Base-by-base conservation (phyloP, 2,888 invertebrate genomes). In the Anaspis maculata region DNA sequence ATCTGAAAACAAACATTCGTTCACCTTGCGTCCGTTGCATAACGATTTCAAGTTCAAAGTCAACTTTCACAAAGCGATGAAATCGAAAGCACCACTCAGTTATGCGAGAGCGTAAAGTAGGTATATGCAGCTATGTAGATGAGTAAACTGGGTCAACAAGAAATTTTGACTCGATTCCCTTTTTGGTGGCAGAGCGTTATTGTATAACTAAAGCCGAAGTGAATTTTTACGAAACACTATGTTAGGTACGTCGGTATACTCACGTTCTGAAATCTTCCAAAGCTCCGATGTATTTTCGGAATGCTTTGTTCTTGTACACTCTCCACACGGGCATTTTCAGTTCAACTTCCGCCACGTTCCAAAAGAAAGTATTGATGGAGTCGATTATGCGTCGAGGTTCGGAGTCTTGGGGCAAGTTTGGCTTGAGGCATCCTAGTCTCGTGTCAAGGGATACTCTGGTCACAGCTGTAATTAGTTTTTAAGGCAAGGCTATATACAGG, bases 401-500 rank as follows among this genome's bases (percentile, higher is more conserved):
- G 27, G 80, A 76, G 46, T 56, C 45, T 32, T 49, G 45, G 6
- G 56, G 37, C 13, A 70, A 51, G 45, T 68, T 60, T 10, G 73
- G 71, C 34, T 73, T 70, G 26, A 86, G 59, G 62, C 86, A 86
- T 13, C 86, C 86, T 30, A 90, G 66, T 46, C 89, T 73, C 13
- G 86, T 80, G 52, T 89, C 87, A 52, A 91, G 68, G 3, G 88
- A 82, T 55, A 88, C 86, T 45, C 79, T 73, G 11, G 83, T 85
- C 2, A 89, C 85, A 46, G 87, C 85, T 86, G 58, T 37, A 37
- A 33, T 24, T 25, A 11, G 25, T 25, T 19, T 19, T 9, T 5
- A 10, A 19, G 9, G 19, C 19, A 19, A 9, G n/a, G n/a, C n/a
- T n/a, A n/a, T n/a, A n/a, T n/a, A n/a, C n/a, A n/a, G n/a, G n/a